phyloP scores from a whole-genome alignment of 2,797 vertebrate species.

The Coccyzus lansbergi region DNA sequence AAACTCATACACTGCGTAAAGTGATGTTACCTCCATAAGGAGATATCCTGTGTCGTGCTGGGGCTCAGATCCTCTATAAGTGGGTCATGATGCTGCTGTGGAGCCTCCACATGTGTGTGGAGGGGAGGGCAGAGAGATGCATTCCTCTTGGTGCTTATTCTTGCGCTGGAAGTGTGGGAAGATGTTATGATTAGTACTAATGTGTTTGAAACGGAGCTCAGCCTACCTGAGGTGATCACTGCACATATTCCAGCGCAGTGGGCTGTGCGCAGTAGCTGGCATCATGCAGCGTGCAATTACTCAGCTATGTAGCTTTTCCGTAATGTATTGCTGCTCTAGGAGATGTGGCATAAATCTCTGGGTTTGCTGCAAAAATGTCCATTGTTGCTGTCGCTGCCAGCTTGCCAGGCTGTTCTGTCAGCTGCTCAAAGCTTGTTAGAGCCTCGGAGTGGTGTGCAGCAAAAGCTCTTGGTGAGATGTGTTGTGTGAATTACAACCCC shows the following conservation, averaged over 20 bases:
- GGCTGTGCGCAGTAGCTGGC: background rate
- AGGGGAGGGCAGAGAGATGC: background rate
- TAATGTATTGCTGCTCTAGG: background rate
- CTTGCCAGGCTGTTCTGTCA: background rate
- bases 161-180: background rate
- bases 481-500: constrained; percentile 5
- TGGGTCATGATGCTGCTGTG: background rate
- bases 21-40: background rate
- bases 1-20: background rate
- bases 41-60: background rate
- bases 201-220: constrained; percentile 2
- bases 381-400: constrained; percentile 4
- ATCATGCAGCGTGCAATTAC: background rate
- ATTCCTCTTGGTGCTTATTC: background rate
- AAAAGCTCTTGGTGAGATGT: background rate
- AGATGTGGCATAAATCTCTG: background rate
- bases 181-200: background rate
- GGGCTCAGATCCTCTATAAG: background rate
- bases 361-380: constrained; percentile 17
- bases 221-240: background rate
- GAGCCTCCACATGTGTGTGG: background rate
- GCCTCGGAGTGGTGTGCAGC: background rate
- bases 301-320: background rate
- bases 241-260: constrained; percentile 10
- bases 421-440: constrained; percentile 46